These are phyloP conservation scores for Drosophila histrio DNA, from an alignment of 2,888 invertebrate genomes.

Conservation along the genomic window DNA sequence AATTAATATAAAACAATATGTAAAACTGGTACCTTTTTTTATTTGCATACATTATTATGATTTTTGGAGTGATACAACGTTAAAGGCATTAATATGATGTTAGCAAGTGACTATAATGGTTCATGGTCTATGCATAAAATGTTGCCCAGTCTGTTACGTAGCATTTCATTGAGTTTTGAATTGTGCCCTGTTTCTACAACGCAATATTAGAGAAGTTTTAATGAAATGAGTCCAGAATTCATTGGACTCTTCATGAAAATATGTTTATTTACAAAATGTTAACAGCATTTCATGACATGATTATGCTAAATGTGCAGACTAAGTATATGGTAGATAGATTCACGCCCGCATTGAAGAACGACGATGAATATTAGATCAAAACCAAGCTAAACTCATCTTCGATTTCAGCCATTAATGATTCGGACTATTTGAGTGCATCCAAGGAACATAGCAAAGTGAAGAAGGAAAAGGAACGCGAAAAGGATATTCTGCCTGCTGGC, in stretches of 20 bases:
- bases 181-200: no score
- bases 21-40: conserved; percentile 58
- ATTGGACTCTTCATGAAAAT: no score
- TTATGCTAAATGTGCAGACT: no score
- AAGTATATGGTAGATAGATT: no score
- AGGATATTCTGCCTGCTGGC: conserved; percentile 50
- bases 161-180: no score
- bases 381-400: neutral
- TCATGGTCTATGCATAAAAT: neutral
- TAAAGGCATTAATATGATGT: conserved; percentile 22
- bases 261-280: no score
- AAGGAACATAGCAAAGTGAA: conserved; percentile 73
- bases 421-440: conserved; percentile 71
- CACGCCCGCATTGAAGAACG: no score
- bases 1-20: conserved; percentile 22
- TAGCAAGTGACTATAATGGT: conserved; percentile 3
- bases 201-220: no score
- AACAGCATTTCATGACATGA: no score
- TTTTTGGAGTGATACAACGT: conserved; percentile 64
- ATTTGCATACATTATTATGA: conserved; percentile 56
- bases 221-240: no score
- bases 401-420: conserved; percentile 81
- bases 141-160: no score
- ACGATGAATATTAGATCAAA: no score
- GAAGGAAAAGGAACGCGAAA: conserved; percentile 74